Base-by-base conservation (phyloP, 2,113 vertebrate genomes). In the Cebidichthys violaceus region DNA sequence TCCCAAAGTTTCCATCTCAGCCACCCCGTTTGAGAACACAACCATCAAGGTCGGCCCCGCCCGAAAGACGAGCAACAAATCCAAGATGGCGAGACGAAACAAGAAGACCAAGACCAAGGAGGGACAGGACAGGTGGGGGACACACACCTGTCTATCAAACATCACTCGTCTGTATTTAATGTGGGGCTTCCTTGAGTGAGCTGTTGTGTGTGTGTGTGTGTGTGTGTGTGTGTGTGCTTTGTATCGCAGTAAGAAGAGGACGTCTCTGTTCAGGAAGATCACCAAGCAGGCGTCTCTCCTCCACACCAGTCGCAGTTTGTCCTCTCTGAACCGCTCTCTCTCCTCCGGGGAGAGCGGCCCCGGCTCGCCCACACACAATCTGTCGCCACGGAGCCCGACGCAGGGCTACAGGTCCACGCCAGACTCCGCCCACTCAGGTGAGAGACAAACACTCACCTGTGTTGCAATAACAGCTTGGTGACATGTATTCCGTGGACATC, bases 21-120 rank as follows among this genome's bases (percentile, higher is more conserved):
- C 98, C 68, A 99, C 98, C 0, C 97, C 97, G 0, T 97, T 99
- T 92, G 98, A 99, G 87, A 99, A 99, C 92, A 99, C 98, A 0
- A 98, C 98, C 65, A 99, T 99, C 93, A 98, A 99, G 90, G 95
- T 99, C 55, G 98, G 98, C 6, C 98, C 98, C 0, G 98, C 98
- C 57, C 95, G 98, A 29, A 98, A 97, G 90, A 95, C 96, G 74
- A 95, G 93, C 91, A 94, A 95, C 89, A 99, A 97, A 88, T 97
- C 97, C 84, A 99, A 98, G 93, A 99, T 99, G 98, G 98, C 97
- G 33, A 95, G 98, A 33, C 96, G 98, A 88, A 99, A 96, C 93
- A 99, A 98, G 94, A 97, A 96, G 89, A 96, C 90, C 85, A 97
- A 95, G 91, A 96, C 85, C 77, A 99, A 97, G 92, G 98, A 99